Evolutionary conservation across 1,140 invertebrate genomes (phyloP).

Genomic region (Harpegnathos saltator): DNA sequence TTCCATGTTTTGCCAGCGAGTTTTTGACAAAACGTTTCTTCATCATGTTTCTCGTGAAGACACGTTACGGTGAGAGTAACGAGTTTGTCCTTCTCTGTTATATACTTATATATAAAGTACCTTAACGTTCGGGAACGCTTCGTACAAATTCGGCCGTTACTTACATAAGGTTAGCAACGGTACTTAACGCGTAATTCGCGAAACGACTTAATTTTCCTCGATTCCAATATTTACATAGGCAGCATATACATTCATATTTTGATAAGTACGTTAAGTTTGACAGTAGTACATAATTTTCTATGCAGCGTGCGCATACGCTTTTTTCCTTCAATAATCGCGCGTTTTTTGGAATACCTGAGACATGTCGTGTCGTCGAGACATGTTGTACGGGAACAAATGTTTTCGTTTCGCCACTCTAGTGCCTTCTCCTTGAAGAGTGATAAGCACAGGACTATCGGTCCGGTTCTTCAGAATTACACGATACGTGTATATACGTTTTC

Average conservation of each 20-base stretch:
- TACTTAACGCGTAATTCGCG: slow-evolving; percentile 64
- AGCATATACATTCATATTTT: slow-evolving; percentile 16
- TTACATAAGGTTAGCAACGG: slow-evolving; percentile 43
- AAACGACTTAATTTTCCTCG: slow-evolving; percentile 20
- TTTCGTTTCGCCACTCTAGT: neutral
- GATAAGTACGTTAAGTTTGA: slow-evolving; percentile 22
- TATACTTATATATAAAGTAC: slow-evolving; percentile 6
- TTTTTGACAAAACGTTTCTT: slow-evolving; percentile 2
- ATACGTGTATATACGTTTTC: too few species aligned
- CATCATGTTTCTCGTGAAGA: neutral
- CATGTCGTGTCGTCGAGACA: neutral
- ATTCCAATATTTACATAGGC: slow-evolving; percentile 39
- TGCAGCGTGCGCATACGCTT: neutral
- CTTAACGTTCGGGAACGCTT: slow-evolving; percentile 32
- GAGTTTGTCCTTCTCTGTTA: too few species aligned
- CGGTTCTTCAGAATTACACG: too few species aligned
- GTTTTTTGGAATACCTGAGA: slow-evolving; percentile 7
- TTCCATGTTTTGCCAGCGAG: slow-evolving; percentile 41
- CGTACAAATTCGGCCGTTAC: slow-evolving; percentile 60
- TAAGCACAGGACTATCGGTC: too few species aligned
- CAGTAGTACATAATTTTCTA: slow-evolving; percentile 5
- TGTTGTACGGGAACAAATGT: neutral
- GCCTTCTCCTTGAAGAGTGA: too few species aligned
- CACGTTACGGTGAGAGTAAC: neutral
- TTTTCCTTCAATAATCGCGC: slow-evolving; percentile 12